Evolutionary conservation across 1,140 invertebrate genomes (phyloP), one percentile per base, ranked within the genome.

Genomic region (Drosophila punjabiensis): DNA sequence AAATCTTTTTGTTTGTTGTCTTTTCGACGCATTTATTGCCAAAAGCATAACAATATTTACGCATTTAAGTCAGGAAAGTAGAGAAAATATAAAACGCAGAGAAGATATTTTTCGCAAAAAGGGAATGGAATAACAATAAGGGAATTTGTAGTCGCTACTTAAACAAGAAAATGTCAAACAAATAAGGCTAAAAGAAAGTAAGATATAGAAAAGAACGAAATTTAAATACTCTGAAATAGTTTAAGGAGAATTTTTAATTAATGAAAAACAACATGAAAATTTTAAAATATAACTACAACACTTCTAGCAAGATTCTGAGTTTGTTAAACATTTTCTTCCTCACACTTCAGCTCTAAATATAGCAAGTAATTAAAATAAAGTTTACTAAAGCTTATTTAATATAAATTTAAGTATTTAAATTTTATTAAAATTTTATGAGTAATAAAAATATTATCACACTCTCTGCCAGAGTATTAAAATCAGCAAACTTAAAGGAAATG

Each of bases 21-120:
- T 64, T 67, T 61, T 48, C 47, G 43, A 61, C 64, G 41, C 66
- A 71, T 78, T 77, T 53, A 50, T 63, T 75, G 69, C 47, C 60
- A 84, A 83, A 68, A 78, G 80, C 76, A 39, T 60, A 83, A 65
- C 66, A 87, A 87, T 81, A 73, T 88, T 83, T 88, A 65, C 66
- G 41, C 70, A 70, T 79, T 79, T 35, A 82, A 88, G 68, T 83
- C 81, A 50, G 65, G 65, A 71, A 52, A 53, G 39, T 33, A 47
- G 63, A 48, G 62, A 32, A 60, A 69, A 65, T 58, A 59, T 59
- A 39, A 41, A 39, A 33, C n/a, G 11, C 32, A 32, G 32, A 45
- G 53, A 55, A n/a, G 20, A 39, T 39, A 32, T 39, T 30, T 32
- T 52, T 37, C 10, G 11, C 9, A 43, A 84, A 56, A 71, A 45